phyloP scores from a whole-genome alignment of 2,888 invertebrate genomes.

The Elysia crispata region DNA sequence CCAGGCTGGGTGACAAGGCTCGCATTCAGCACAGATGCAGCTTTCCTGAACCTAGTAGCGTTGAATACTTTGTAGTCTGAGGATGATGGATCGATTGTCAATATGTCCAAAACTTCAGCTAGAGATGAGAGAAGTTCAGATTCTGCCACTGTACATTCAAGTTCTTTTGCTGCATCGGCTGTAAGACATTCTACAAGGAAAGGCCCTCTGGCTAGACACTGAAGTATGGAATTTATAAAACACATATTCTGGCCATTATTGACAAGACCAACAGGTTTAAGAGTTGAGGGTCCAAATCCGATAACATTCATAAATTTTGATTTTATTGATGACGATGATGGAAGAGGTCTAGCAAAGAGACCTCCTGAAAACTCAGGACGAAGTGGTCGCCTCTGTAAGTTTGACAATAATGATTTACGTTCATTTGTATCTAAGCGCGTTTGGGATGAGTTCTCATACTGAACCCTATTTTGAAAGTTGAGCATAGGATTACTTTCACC shows the following conservation, averaged over 20 bases:
- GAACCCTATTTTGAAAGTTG: background rate
- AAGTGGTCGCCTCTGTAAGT: slow-evolving; percentile 42
- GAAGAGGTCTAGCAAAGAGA: background rate
- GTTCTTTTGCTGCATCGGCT: slow-evolving; percentile 58
- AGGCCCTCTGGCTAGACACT: slow-evolving; percentile 73
- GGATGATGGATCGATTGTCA: slow-evolving; percentile 55
- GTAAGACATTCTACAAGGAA: slow-evolving; percentile 60
- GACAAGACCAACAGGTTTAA: slow-evolving; percentile 67
- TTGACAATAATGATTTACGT: background rate
- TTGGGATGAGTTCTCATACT: background rate
- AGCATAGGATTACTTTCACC: background rate
- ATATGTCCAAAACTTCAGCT: slow-evolving; percentile 60
- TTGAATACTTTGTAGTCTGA: slow-evolving; percentile 55
- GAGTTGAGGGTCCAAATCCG: slow-evolving; percentile 54
- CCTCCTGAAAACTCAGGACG: background rate
- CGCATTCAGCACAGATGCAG: slow-evolving; percentile 60
- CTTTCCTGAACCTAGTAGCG: slow-evolving; percentile 61
- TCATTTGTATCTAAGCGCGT: too few relatives aligned
- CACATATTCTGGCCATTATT: slow-evolving; percentile 74
- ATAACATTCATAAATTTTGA: slow-evolving; percentile 64
- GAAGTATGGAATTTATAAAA: slow-evolving; percentile 74
- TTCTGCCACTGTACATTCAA: slow-evolving; percentile 65
- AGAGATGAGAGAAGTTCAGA: slow-evolving; percentile 60
- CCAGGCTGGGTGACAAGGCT: slow-evolving; percentile 61
- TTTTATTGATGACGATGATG: slow-evolving; percentile 55